Evolutionary conservation across 2,888 invertebrate genomes (phyloP).

Genomic region (Tuta absoluta): DNA sequence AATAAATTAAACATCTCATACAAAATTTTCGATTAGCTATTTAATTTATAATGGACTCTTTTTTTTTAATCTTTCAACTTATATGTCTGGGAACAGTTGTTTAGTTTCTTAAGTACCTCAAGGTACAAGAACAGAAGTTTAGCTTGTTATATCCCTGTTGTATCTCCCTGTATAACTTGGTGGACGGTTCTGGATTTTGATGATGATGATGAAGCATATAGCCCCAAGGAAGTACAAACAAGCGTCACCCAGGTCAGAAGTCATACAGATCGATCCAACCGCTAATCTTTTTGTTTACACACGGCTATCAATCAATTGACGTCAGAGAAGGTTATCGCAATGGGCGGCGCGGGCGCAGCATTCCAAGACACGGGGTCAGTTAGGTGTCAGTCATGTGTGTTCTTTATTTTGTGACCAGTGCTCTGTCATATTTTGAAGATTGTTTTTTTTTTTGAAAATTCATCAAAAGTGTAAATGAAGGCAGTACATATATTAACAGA

Average conservation of each 20-base stretch:
- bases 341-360: conserved; percentile 12
- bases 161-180: too few species aligned
- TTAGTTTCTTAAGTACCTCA: too few species aligned
- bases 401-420: conserved; percentile 13
- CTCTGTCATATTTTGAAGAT: background rate
- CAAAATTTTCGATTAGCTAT: too few species aligned
- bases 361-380: conserved; percentile 14
- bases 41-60: too few species aligned
- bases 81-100: too few species aligned
- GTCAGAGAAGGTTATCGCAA: conserved; percentile 70
- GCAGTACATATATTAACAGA: too few species aligned
- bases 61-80: too few species aligned
- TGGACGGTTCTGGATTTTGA: background rate
- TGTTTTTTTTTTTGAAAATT: background rate
- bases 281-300: conserved; percentile 52
- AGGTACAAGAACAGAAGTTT: too few species aligned
- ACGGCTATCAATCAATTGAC: conserved; percentile 72
- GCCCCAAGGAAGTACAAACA: conserved; percentile 23
- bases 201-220: background rate
- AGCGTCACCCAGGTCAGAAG: conserved; percentile 16
- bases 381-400: conserved; percentile 13
- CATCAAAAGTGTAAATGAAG: background rate
- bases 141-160: too few species aligned
- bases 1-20: too few species aligned
- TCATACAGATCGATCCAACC: conserved; percentile 51